phyloP scores from a whole-genome alignment of 1,140 invertebrate genomes.

The Drosophila busckii region DNA sequence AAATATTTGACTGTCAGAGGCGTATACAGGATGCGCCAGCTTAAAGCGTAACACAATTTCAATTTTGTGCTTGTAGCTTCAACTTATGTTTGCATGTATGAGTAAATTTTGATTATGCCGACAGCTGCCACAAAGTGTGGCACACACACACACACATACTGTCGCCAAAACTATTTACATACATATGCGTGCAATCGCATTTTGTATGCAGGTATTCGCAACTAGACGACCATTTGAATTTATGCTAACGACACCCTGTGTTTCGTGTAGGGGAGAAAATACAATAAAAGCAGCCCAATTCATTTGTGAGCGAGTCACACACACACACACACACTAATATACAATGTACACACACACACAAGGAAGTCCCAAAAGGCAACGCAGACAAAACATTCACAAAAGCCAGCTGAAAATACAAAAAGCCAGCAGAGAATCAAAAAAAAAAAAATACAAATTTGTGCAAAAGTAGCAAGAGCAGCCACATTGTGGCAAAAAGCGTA shows the following conservation, averaged over 20 bases:
- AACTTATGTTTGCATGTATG: slow-evolving; percentile 12
- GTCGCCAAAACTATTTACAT: slow-evolving; percentile 19
- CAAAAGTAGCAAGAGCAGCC: slow-evolving; percentile 6
- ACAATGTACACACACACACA: neutral
- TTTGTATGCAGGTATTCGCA: slow-evolving; percentile 7
- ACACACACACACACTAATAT: neutral
- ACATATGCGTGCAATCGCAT: slow-evolving; percentile 31
- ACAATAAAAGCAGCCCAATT: slow-evolving; percentile 51
- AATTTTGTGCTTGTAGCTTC: slow-evolving; percentile 1
- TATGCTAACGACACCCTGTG: slow-evolving; percentile 47
- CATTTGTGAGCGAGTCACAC: slow-evolving; percentile 43
- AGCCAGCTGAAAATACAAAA: slow-evolving; percentile 26
- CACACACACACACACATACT: neutral
- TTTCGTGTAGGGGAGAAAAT: neutral
- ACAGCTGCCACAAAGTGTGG: slow-evolving; percentile 1
- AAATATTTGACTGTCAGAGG: slow-evolving; percentile 26
- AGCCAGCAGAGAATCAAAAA: slow-evolving; percentile 25
- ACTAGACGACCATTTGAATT: slow-evolving; percentile 24
- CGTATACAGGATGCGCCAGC: slow-evolving; percentile 23
- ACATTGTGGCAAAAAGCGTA: slow-evolving; percentile 18
- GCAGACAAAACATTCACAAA: slow-evolving; percentile 17
- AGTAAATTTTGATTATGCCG: slow-evolving; percentile 22
- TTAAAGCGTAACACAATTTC: neutral
- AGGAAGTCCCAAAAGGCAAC: slow-evolving; percentile 44
- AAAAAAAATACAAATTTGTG: neutral